Evolutionary conservation across 2,113 vertebrate species (phyloP).

Genomic region (Sardina pilchardus): DNA sequence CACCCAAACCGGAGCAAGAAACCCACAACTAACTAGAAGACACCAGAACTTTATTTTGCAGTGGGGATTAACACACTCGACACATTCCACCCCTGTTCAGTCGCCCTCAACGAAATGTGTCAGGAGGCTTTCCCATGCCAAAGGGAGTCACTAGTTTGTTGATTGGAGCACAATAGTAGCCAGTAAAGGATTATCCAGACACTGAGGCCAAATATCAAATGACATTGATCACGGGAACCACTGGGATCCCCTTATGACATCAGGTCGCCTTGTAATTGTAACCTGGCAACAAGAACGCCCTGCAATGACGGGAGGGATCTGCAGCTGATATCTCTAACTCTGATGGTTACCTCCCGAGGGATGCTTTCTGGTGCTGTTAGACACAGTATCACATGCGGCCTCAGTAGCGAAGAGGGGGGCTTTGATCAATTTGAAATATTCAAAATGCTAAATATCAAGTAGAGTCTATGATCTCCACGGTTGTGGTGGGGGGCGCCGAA

Average conservation of each 20-base stretch:
- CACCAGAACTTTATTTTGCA: background rate
- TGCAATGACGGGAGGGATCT: background rate
- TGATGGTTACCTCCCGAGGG: slow-evolving; percentile 14
- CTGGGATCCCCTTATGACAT: background rate
- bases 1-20: background rate
- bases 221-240: background rate
- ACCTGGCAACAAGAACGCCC: background rate
- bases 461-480: background rate
- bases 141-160: background rate
- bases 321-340: background rate
- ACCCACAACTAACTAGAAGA: background rate
- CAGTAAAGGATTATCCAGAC: background rate
- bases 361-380: slow-evolving; percentile 34
- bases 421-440: background rate
- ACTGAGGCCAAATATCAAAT: background rate
- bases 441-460: too few relatives aligned
- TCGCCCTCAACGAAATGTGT: background rate
- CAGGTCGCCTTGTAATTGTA: background rate
- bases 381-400: slow-evolving; percentile 18
- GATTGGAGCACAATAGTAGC: background rate
- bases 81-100: background rate
- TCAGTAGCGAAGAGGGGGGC: background rate
- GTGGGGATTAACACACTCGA: background rate
- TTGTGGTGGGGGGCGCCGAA: too few relatives aligned
- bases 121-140: background rate